Evolutionary conservation across 2,797 vertebrate species (phyloP), one percentile per base, ranked within the genome.

Genomic region (Caiman crocodilus): DNA sequence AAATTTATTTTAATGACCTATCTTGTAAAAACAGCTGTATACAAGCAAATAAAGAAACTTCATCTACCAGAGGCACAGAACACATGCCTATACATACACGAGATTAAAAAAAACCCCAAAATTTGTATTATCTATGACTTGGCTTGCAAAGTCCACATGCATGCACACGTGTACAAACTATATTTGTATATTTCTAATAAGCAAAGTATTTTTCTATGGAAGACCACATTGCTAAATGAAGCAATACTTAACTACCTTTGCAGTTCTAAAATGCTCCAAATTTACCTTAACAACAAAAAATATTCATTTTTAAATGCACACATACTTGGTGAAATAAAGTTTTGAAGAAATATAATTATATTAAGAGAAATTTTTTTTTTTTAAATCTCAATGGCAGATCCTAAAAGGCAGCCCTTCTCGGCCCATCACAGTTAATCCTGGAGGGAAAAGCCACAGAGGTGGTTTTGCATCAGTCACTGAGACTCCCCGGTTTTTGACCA

Each of bases 221-320:
- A 97, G 93, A 92, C 94, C 94, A 90, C 93, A 95, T 94, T 95
- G 91, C 95, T 96, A 96, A 96, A 95, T 89, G 92, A 96, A 94
- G 94, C 81, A 6, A 90, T 93, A 78, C 71, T 92, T 94, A 91
- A 96, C 89, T 90, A 92, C 84, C 90, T 96, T 79, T 30, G 56
- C 81, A n/a, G 63, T 81, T 88, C 83, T 82, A 78, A 87, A 92
- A 82, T 56, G 78, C 71, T 88, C 76, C 64, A 75, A 92, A 90
- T 76, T 93, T 83, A 83, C 91, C 88, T 89, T 50, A 50, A 71
- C 32, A 42, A 30, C 61, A 23, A 21, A 17, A 84, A 93, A 81
- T 26, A 26, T 14, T 23, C 12, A 69, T 81, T 96, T 56, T 83
- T 80, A 95, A 87, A 91, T 79, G 81, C 69, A 90, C 89, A 85